Conservation (phyloP, 2,888 invertebrate species). For the Odontocolon sp. region DNA sequence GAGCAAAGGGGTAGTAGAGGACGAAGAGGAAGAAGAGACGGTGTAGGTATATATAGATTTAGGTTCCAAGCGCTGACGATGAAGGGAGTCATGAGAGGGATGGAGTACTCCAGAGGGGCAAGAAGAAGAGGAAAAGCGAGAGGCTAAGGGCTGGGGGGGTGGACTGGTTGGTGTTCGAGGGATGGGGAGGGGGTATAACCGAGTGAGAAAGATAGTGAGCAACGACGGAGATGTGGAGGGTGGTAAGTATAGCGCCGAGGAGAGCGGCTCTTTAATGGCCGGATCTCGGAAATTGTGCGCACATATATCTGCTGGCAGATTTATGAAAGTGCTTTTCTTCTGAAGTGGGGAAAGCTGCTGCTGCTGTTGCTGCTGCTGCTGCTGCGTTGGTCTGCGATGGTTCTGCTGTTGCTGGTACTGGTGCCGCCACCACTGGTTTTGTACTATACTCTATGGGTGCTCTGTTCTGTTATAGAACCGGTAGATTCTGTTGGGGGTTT, state of each 20-base stretch:
- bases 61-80: constrained; percentile 26
- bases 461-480: constrained; percentile 50
- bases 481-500: constrained; percentile 55
- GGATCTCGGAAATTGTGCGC: constrained; percentile 95
- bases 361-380: constrained; percentile 67
- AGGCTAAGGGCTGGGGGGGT: constrained; percentile 13
- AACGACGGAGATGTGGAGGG: constrained; percentile 47
- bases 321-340: constrained; percentile 92
- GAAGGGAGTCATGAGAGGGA: constrained; percentile 35
- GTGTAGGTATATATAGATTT: constrained; percentile 51
- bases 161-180: constrained; percentile 20
- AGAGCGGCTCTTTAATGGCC: constrained; percentile 89
- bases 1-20: constrained; percentile 58
- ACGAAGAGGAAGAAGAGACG: constrained; percentile 65
- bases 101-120: constrained; percentile 56
- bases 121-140: constrained; percentile 32
- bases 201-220: constrained; percentile 36
- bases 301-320: constrained; percentile 94
- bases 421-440: constrained; percentile 42
- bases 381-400: constrained; percentile 56
- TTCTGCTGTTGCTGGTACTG: constrained; percentile 38
- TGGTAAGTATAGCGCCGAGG: constrained; percentile 67
- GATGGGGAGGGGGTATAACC: constrained; percentile 29
- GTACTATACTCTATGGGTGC: constrained; percentile 17
- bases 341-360: constrained; percentile 81